Evolutionary conservation across 2,797 vertebrate species (phyloP), one percentile per base, ranked within the genome.

Genomic region (Pseudochaenichthys georgianus): DNA sequence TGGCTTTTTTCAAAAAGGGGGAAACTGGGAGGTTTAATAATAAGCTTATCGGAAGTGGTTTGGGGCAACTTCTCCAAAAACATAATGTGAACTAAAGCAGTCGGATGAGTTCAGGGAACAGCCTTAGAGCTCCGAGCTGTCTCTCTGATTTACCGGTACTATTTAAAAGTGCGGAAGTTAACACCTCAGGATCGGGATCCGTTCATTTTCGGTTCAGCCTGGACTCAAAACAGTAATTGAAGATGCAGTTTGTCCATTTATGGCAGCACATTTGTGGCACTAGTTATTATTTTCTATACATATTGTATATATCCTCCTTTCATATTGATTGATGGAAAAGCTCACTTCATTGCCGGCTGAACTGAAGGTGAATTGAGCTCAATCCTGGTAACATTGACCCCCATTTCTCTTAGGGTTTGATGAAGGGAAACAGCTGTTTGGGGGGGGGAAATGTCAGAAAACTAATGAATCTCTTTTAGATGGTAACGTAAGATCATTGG

Each of bases 401-500:
- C 57, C 51, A 19, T 51, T 23, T 64, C 59, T 68, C 86, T 85
- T 83, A 59, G 64, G 80, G 66, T 54, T 34, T 54, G 19, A 67
- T 31, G 23, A 70, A 42, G 47, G 64, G 41, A 61, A 21, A 41
- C 28, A 60, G 89, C 72, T 75, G 69, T 66, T 71, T 47, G 64
- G 63, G 46, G 63, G 46, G 64, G 70, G 75, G 67, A 28, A 28
- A 5, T 28, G 28, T 71, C 68, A 80, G 78, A 60, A 79, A 79
- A 86, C 65, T 72, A 73, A 81, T 81, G 51, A 78, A 75, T 83
- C 69, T 79, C 63, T 88, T 82, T 86, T 88, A 89, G 82, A 87
- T 81, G 84, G 90, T 90, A 78, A 88, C 57, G 65, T 94, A 87
- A 84, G 83, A 92, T 93, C 92, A 90, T 93, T 90, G 94, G 95